Evolutionary conservation across 1,140 invertebrate species (phyloP).

Genomic region (Colletes gigas): DNA sequence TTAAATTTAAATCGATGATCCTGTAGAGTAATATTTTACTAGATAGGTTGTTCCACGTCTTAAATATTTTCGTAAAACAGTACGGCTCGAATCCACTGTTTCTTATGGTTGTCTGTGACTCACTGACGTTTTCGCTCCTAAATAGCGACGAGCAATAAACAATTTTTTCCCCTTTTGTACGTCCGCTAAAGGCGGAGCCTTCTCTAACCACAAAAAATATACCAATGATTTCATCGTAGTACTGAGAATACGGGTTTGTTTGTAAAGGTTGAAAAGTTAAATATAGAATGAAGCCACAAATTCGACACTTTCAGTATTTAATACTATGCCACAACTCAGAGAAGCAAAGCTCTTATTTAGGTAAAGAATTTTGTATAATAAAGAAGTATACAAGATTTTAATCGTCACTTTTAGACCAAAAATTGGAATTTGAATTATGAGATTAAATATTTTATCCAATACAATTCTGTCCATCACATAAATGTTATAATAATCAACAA

Average conservation of each 20-base stretch:
- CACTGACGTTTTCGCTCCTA: slow-evolving; percentile 29
- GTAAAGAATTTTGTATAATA: too few relatives aligned
- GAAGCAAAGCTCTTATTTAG: too few relatives aligned
- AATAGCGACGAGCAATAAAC: slow-evolving; percentile 31
- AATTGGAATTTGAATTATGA: too few relatives aligned
- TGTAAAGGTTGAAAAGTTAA: not conserved
- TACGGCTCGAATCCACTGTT: not conserved
- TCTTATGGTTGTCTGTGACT: slow-evolving; percentile 23
- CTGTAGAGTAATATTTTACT: too few relatives aligned
- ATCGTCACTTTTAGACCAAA: too few relatives aligned
- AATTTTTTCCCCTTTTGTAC: slow-evolving; percentile 34
- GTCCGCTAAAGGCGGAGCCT: not conserved
- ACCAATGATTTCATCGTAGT: not conserved
- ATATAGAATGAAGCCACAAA: not conserved
- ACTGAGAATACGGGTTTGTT: not conserved
- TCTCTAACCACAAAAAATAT: not conserved
- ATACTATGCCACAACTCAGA: too few relatives aligned
- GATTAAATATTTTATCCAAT: too few relatives aligned
- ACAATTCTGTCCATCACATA: too few relatives aligned
- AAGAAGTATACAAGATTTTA: too few relatives aligned
- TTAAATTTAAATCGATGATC: not conserved
- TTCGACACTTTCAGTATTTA: not conserved
- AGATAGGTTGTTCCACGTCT: not conserved
- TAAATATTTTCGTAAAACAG: not conserved
- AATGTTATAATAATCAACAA: too few relatives aligned